Base-by-base conservation (phyloP, 2,113 vertebrate species). In the Aythya baeri region DNA sequence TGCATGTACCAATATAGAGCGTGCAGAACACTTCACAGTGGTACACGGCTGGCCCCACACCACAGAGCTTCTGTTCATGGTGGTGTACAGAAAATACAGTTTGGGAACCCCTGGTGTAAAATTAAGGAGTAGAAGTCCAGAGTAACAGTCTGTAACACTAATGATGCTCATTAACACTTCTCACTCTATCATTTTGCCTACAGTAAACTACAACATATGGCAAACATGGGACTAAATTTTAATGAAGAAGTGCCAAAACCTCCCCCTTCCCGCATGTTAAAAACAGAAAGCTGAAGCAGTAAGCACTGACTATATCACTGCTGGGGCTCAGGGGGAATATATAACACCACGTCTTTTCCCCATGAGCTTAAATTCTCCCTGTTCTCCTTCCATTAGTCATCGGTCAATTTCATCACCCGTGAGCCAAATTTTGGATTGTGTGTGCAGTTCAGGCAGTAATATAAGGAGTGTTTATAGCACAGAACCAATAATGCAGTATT, bases 131-230 rank as follows among this genome's bases (percentile, higher is more conserved):
- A 49, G 20, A 92, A 85, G 70, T 65, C 34, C 70, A 49, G 52
- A 72, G 62, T 65, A 92, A 78, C 66, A 91, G 67, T 36, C 71
- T 92, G 50, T 75, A 92, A 93, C 54, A 76, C 26, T 76, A 73
- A 73, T 50, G 32, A 86, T 84, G 58, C 49, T 91, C 77, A 79
- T 79, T 89, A 94, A 73, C 38, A 70, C 34, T 73, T 59, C 62
- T 91, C 70, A 43, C 38, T 93, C 73, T 49, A 75, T 14, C 20
- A 58, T 95, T 94, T 93, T 95, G 57, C 71, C 93, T 82, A 31
- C 66, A 93, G 74, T 84, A 82, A 92, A 82, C 50, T 79, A 65
- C 52, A 74, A 66, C 54, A 89, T 43, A 49, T 62, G 86, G 86
- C 58, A 87, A 96, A 89, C 29, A 94, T 17, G 50, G 54, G 52